Percentiles rank a stretch among this genome's conserved stretches.
These are phyloP conservation scores for Euthynnus affinis DNA, from an alignment of 2,797 vertebrate genomes.

Conservation along the genomic window DNA sequence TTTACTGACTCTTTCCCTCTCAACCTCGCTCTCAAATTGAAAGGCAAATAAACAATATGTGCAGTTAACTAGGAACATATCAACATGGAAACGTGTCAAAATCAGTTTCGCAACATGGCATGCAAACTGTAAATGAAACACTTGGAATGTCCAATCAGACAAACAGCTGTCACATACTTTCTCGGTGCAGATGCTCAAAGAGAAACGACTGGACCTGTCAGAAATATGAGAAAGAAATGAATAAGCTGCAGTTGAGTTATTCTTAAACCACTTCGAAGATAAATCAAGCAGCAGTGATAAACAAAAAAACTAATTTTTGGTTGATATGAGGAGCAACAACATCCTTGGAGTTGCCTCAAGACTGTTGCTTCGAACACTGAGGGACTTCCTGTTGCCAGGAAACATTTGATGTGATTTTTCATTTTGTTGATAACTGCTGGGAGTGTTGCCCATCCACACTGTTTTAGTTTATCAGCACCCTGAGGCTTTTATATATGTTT, in stretches of 20 bases:
- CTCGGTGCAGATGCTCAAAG: constrained; percentile 65
- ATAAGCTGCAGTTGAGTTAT: constrained; percentile 37
- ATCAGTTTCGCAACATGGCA: constrained; percentile 70
- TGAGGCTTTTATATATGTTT: constrained; percentile 52
- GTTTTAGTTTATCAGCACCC: constrained; percentile 67
- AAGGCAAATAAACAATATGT: constrained; percentile 75
- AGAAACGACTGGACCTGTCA: constrained; percentile 66
- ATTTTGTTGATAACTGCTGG: constrained; percentile 72
- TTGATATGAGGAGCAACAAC: constrained; percentile 39
- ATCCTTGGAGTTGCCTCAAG: constrained; percentile 56
- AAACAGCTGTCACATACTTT: constrained; percentile 80
- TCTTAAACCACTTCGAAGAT: constrained; percentile 35
- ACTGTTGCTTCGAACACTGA: constrained; percentile 40
- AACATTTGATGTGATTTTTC: constrained; percentile 69
- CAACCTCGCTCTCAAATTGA: constrained; percentile 49
- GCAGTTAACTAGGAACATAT: constrained; percentile 71
- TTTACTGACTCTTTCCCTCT: constrained; percentile 26
- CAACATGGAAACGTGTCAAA: constrained; percentile 71
- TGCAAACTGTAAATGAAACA: constrained; percentile 80
- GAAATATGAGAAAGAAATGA: constrained; percentile 8
- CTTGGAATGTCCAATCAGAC: constrained; percentile 80
- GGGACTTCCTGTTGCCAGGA: constrained; percentile 68
- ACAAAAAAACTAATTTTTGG: background rate
- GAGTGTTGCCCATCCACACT: constrained; percentile 60
- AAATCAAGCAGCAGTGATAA: constrained; percentile 45